Base-by-base conservation (phyloP, 2,113 vertebrate genomes). In the Herpetotheres cachinnans region DNA sequence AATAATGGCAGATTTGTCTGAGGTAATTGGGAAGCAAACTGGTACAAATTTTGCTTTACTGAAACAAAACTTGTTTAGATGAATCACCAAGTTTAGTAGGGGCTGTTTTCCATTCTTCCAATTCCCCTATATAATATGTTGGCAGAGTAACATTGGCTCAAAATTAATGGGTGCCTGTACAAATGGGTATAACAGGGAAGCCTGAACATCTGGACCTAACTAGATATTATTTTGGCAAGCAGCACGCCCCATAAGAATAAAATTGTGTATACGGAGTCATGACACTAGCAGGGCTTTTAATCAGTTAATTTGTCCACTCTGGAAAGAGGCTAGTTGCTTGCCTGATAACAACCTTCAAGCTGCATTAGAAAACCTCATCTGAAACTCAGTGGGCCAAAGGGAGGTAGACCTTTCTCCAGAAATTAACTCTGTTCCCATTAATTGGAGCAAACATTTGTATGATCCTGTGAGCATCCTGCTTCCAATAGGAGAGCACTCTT, bases 1-100 rank as follows among this genome's bases (percentile, higher is more conserved):
- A 97, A 98, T 97, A 91, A 83, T 84, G 77, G 81, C 88, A 95
- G 96, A 98, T 98, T 98, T 98, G 97, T 98, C 97, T 77, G 86
- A 93, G 72, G 79, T 98, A 98, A 98, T 98, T 97, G 95, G 93
- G 67, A 97, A 94, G 80, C 79, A 97, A 94, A 95, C 97, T 97
- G 94, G 90, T 95, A 97, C 95, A 97, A 93, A 97, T 97, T 96
- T 97, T 93, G 94, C 79, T 97, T 96, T 94, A 72, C 63, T 44
- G 90, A 93, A 90, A 58, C 44, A 86, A 92, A 97, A 66, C 79
- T 92, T 95, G 9, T 47, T 91, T 94, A 63, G 61, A 77, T 66
- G 66, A 81, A 82, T 79, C 44, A 72, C 62, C 56, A 88, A 89
- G 52, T 95, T 92, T 82, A 76, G 72, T 2, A 46, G 38, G 30